Percentiles rank a stretch among this genome's conserved stretches.
Conservation (phyloP, 1,140 invertebrate species). For the Vollenhovia emeryi region DNA sequence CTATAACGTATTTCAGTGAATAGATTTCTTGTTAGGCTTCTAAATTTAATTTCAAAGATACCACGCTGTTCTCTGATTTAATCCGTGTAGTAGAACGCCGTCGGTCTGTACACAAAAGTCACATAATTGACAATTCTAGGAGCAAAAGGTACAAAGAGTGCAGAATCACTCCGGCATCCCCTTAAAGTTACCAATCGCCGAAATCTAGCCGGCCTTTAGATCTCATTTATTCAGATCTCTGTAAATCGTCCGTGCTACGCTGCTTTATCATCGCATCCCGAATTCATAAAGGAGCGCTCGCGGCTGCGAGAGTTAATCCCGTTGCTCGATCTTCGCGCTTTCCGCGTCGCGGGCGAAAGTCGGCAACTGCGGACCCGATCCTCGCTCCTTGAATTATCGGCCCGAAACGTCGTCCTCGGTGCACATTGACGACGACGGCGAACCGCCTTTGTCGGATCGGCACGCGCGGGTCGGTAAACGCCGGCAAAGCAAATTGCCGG, state of each 20-base stretch:
- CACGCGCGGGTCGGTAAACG: constrained; percentile 34
- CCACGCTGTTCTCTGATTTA: too few relatives aligned
- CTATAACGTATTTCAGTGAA: too few relatives aligned
- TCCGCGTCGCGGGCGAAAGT: background rate
- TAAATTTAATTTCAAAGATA: too few relatives aligned
- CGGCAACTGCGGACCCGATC: background rate
- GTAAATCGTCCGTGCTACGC: constrained; percentile 27
- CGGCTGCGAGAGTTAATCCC: constrained; percentile 8
- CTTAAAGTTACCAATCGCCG: background rate
- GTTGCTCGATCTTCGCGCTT: constrained; percentile 28
- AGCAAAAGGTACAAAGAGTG: too few relatives aligned
- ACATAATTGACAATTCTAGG: too few relatives aligned
- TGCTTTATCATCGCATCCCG: constrained; percentile 8
- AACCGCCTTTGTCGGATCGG: constrained; percentile 53
- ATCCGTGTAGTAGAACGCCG: too few relatives aligned
- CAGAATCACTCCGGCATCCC: too few relatives aligned
- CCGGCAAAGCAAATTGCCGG: constrained; percentile 54
- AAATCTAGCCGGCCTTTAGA: background rate
- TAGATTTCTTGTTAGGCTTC: too few relatives aligned
- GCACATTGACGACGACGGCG: background rate
- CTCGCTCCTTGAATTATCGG: background rate
- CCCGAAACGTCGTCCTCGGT: background rate
- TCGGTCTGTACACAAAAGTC: too few relatives aligned
- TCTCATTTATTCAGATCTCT: background rate
- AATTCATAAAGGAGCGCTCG: constrained; percentile 2